These are phyloP conservation scores for Penaeus vannamei DNA, from an alignment of 1,140 invertebrate species.

Conservation along the genomic window DNA sequence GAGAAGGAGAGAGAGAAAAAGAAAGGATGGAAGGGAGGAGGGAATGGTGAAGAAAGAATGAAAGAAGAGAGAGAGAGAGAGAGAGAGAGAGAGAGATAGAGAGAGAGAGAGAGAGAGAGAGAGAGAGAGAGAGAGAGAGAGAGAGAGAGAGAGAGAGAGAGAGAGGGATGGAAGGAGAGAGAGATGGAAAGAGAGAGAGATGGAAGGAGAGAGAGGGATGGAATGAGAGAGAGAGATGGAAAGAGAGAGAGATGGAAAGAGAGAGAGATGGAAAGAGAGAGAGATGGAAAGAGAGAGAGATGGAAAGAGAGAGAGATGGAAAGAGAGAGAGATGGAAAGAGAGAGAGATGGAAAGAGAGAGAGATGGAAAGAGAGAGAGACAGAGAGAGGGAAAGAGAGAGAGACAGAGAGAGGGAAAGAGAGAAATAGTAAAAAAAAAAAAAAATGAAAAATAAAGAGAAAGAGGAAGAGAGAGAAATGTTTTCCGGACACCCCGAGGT, in stretches of 20 bases:
- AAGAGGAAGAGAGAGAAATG: too few relatives aligned
- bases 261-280: constrained; percentile 3
- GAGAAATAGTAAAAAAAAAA: too few relatives aligned
- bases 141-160: constrained; percentile 29
- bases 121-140: not conserved
- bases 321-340: not conserved
- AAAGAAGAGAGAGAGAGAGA: not conserved
- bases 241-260: not conserved
- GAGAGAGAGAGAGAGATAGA: not conserved
- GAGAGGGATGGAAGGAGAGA: not conserved
- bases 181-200: too few relatives aligned
- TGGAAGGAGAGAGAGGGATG: too few relatives aligned
- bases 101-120: not conserved
- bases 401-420: too few relatives aligned
- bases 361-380: not conserved
- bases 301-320: constrained; percentile 39
- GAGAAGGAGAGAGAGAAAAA: not conserved
- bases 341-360: not conserved
- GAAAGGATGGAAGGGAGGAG: too few relatives aligned
- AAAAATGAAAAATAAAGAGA: too few relatives aligned
- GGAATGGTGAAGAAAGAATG: too few relatives aligned
- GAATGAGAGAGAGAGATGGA: too few relatives aligned
- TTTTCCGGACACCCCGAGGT: too few relatives aligned
- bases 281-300: constrained; percentile 10
- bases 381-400: too few relatives aligned